Base-by-base conservation (phyloP, 1,140 invertebrate species). In the Drosophila tropicalis region DNA sequence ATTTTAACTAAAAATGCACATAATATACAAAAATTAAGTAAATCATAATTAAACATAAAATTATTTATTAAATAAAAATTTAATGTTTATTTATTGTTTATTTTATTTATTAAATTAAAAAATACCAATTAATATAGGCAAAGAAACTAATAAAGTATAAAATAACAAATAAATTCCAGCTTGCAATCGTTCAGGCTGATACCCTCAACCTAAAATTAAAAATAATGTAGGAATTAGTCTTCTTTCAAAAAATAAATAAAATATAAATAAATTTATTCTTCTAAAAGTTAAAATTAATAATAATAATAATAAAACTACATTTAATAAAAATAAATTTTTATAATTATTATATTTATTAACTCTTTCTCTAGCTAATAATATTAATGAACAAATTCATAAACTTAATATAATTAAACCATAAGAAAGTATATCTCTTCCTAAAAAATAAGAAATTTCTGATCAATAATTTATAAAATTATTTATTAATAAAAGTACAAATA, bases 171-270 rank as follows among this genome's bases (percentile, higher is more conserved):
- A n/a, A n/a, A n/a, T n/a, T n/a, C n/a, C n/a, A n/a, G n/a, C n/a
- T n/a, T n/a, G n/a, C n/a, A n/a, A n/a, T n/a, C n/a, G n/a, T n/a
- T n/a, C n/a, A n/a, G n/a, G n/a, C n/a, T n/a, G n/a, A n/a, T n/a
- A n/a, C n/a, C n/a, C n/a, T n/a, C n/a, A n/a, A n/a, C n/a, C 94
- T 79, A 95, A 92, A 94, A 95, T 94, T 90, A 95, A 93, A 82
- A 95, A 78, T 87, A 95, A 93, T 63, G 93, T 94, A 69, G 94
- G 94, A 92, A 95, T 93, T 90, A 95, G 92, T 61, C 93, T 94
- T 65, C 92, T 85, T 74, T 95, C 94, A 94, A 95, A 95, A 93
- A 94, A 94, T 91, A 95, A 92, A 94, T 94, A 95, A 94, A 95
- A 95, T 83, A 93, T 84, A 92, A 95, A 93, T 89, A 94, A 93